Evolutionary conservation across 2,797 vertebrate genomes (phyloP).

Genomic region (Moxostoma hubbsi): DNA sequence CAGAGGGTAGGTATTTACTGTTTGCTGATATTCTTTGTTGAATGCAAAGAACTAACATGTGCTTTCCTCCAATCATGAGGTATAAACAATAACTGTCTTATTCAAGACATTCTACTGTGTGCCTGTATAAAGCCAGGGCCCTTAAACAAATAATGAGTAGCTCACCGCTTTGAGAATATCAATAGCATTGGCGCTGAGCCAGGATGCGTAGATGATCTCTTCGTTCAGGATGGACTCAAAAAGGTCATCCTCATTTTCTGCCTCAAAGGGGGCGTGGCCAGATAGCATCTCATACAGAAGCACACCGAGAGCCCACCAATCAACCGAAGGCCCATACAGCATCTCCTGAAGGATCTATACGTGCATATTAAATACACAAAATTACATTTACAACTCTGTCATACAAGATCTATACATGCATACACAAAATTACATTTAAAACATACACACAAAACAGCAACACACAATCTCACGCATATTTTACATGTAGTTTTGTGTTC

Average conservation of each 20-base stretch:
- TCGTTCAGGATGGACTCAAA: conserved; percentile 96
- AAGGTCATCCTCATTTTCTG: conserved; percentile 96
- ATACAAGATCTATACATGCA: not conserved
- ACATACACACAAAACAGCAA: too few species aligned
- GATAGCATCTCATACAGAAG: conserved; percentile 97
- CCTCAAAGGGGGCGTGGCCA: conserved; percentile 94
- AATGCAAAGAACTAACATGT: conserved; percentile 10
- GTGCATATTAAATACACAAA: conserved; percentile 30
- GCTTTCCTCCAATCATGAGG: not conserved
- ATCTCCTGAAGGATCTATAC: conserved; percentile 94
- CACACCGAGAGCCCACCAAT: conserved; percentile 98
- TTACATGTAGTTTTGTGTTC: too few species aligned
- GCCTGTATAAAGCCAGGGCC: too few species aligned
- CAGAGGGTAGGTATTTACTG: not conserved
- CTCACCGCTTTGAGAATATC: conserved; percentile 92
- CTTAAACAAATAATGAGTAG: not conserved
- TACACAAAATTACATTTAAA: not conserved
- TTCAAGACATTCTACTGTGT: not conserved
- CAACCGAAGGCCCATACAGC: conserved; percentile 92
- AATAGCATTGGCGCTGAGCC: conserved; percentile 89
- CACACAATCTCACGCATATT: too few species aligned
- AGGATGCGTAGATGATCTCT: conserved; percentile 90
- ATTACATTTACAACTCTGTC: conserved; percentile 28
- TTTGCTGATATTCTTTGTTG: conserved; percentile 26
- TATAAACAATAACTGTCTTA: not conserved